These are phyloP conservation scores for Falco berigora DNA, from an alignment of 2,797 vertebrate species.

Conservation along the genomic window DNA sequence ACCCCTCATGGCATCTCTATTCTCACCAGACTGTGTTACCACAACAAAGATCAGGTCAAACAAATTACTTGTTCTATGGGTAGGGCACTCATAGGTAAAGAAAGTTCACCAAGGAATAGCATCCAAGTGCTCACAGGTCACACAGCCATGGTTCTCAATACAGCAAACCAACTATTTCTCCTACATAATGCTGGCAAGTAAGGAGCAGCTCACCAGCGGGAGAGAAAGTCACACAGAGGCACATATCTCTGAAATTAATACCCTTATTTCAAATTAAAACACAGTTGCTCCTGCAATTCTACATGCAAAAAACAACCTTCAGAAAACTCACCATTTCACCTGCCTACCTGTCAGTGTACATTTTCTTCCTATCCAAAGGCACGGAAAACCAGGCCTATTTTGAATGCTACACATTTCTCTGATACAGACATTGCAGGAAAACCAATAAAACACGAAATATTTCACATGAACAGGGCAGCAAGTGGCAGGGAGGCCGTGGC, in stretches of 20 bases:
- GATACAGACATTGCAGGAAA: neutral
- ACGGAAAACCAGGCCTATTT: fast-evolving
- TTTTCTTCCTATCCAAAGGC: neutral
- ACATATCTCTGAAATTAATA: neutral
- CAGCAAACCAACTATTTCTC: neutral
- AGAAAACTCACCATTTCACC: neutral
- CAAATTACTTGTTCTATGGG: fast-evolving
- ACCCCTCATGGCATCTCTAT: neutral
- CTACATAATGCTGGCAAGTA: fast-evolving
- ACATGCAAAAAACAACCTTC: neutral
- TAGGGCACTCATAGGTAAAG: neutral
- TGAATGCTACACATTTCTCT: neutral
- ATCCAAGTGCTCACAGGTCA: neutral
- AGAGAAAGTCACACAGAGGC: neutral
- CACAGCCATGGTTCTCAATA: fast-evolving
- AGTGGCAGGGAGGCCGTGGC: fast-evolving
- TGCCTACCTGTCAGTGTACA: neutral
- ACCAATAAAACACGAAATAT: neutral
- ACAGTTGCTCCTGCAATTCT: neutral
- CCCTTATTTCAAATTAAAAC: neutral
- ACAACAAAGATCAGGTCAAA: neutral
- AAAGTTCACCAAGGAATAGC: neutral
- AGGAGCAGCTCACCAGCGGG: neutral
- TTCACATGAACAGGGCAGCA: neutral
- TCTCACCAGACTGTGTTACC: neutral